Evolutionary conservation across 2,797 vertebrate species (phyloP).

Genomic region (Acipenser oxyrinchus): DNA sequence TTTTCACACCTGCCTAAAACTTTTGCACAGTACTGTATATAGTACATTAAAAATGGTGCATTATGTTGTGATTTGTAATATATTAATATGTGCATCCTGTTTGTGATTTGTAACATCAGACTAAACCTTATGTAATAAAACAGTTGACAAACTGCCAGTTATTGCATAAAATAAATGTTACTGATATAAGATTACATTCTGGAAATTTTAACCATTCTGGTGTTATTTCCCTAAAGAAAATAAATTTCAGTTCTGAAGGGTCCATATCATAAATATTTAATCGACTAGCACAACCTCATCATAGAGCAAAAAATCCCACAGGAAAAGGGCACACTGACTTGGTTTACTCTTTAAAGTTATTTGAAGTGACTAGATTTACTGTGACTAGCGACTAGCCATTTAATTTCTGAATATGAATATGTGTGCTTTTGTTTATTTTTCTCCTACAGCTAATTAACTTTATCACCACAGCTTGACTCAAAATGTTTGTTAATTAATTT

Average conservation of each 20-base stretch:
- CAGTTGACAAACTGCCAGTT: no score
- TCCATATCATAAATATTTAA: conserved; percentile 23
- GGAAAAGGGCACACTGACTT: not conserved
- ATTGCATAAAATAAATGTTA: not conserved
- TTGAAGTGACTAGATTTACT: no score
- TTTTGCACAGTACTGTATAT: no score
- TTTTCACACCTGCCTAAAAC: no score
- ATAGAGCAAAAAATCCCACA: no score
- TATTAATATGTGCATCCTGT: not conserved
- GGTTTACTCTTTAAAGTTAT: not conserved
- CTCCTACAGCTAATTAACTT: not conserved
- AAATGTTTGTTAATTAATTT: no score
- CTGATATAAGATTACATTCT: not conserved
- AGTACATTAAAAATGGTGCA: not conserved
- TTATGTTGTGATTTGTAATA: not conserved
- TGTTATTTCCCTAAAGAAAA: conserved; percentile 39
- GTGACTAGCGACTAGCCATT: no score
- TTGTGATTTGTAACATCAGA: no score
- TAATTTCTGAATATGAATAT: not conserved
- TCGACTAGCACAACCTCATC: conserved; percentile 25
- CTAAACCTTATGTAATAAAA: no score
- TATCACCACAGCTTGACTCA: not conserved
- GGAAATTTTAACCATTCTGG: conserved; percentile 13
- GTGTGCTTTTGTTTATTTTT: not conserved
- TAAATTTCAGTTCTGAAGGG: conserved; percentile 24